phyloP scores from a whole-genome alignment of 2,888 invertebrate species.

The Andrena marginata region DNA sequence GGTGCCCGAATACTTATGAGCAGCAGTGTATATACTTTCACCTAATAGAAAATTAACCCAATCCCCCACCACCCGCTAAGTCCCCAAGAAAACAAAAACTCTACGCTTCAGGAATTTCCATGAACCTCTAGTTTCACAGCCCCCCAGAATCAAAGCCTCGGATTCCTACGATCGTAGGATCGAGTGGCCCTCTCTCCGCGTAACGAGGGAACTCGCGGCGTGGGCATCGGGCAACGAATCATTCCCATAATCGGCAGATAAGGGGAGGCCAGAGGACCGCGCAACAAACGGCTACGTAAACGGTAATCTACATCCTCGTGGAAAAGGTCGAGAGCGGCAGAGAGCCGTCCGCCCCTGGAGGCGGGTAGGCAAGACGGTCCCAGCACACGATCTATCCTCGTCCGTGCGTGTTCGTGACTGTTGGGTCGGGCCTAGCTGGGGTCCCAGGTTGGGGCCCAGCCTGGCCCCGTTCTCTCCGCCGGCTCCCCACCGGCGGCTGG shows the following conservation, averaged over 20 bases:
- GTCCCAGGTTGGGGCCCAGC: slow-evolving; percentile 46
- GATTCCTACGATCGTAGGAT: not conserved
- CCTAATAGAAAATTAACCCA: too few relatives aligned
- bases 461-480: slow-evolving; percentile 48
- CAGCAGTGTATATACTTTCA: too few relatives aligned
- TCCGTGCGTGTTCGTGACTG: slow-evolving; percentile 81
- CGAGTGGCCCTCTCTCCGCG: not conserved
- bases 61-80: not conserved
- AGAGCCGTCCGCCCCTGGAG: slow-evolving; percentile 68
- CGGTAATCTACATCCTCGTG: slow-evolving; percentile 61
- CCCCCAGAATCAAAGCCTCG: not conserved
- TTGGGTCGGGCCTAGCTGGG: slow-evolving; percentile 70
- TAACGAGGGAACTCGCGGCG: slow-evolving; percentile 10
- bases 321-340: slow-evolving; percentile 57
- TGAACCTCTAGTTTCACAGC: not conserved
- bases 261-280: slow-evolving; percentile 35
- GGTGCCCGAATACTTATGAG: too few relatives aligned
- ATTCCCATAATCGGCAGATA: slow-evolving; percentile 44
- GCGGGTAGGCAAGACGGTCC: slow-evolving; percentile 60
- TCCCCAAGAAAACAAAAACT: not conserved
- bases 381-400: slow-evolving; percentile 75
- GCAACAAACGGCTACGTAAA: slow-evolving; percentile 54
- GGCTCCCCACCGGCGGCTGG: slow-evolving; percentile 42
- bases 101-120: too few relatives aligned
- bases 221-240: slow-evolving; percentile 37